phyloP scores from a whole-genome alignment of 2,113 vertebrate genomes.

The Chauna torquata region DNA sequence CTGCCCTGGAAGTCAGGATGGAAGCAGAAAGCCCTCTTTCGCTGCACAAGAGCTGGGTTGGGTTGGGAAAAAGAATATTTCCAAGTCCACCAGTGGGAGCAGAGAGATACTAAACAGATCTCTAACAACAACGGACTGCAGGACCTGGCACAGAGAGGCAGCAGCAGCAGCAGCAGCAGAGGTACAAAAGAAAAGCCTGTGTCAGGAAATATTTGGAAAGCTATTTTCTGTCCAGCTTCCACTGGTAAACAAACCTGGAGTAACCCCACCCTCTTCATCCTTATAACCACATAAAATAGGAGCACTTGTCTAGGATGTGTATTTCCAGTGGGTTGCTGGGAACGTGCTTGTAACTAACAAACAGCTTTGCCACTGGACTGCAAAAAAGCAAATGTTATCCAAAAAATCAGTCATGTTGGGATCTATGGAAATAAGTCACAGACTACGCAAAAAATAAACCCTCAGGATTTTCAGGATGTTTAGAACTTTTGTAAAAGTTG shows the following conservation, averaged over 20 bases:
- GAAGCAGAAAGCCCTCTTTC: background rate
- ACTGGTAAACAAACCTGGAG: background rate
- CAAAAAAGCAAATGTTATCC: background rate
- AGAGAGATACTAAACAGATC: background rate
- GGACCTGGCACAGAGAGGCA: background rate
- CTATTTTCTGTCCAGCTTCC: background rate
- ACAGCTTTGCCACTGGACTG: background rate
- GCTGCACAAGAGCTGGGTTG: background rate
- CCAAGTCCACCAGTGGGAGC: background rate
- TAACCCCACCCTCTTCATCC: background rate
- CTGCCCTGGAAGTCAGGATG: background rate
- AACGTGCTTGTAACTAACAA: background rate
- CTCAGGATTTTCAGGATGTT: background rate
- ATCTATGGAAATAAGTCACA: background rate
- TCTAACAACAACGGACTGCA: rapidly evolving
- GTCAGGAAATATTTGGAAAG: background rate
- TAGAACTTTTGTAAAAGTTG: background rate
- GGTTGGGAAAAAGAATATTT: background rate
- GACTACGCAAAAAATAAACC: background rate
- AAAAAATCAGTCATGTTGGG: background rate
- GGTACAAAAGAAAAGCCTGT: background rate
- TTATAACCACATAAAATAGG: background rate
- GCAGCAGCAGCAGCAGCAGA: background rate
- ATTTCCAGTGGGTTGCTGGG: background rate
- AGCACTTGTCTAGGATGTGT: background rate